These are phyloP conservation scores for Eristalis tenax DNA, from an alignment of 2,888 invertebrate genomes.

Conservation along the genomic window DNA sequence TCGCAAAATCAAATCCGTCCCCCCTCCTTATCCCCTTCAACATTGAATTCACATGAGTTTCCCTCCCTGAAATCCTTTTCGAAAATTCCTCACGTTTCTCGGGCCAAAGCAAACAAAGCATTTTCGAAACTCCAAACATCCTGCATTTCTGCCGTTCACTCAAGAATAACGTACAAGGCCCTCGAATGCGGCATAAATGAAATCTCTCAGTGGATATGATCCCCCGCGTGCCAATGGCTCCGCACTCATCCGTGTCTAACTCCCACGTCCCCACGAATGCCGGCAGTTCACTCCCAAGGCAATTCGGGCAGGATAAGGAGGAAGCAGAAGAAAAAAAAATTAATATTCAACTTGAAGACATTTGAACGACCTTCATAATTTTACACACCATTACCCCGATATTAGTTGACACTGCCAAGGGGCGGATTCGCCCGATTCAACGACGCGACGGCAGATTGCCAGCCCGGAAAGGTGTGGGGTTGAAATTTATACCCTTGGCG, in stretches of 20 bases:
- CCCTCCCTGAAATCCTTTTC: conserved; percentile 27
- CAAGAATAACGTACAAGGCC: conserved; percentile 51
- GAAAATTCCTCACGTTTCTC: conserved; percentile 45
- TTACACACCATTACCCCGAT: conserved; percentile 72
- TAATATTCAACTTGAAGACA: conserved; percentile 72
- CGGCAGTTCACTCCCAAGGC: conserved; percentile 32
- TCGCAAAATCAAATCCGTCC: not conserved
- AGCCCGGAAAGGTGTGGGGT: conserved; percentile 20
- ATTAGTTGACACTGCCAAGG: conserved; percentile 57
- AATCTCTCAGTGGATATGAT: conserved; percentile 11
- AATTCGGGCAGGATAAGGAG: conserved; percentile 13
- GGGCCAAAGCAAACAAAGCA: conserved; percentile 51
- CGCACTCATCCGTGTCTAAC: conserved; percentile 61
- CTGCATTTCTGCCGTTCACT: conserved; percentile 38
- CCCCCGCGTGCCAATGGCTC: conserved; percentile 55
- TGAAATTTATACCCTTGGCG: conserved; percentile 63
- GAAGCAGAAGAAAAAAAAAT: conserved; percentile 46
- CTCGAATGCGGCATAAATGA: conserved; percentile 15
- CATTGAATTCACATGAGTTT: conserved; percentile 7
- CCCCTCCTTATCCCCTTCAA: not conserved
- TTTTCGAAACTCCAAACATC: conserved; percentile 40
- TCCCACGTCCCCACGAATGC: conserved; percentile 19
- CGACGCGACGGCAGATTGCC: conserved; percentile 31
- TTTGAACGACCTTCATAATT: conserved; percentile 71
- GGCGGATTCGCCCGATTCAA: conserved; percentile 10